phyloP scores from a whole-genome alignment of 2,888 invertebrate species.

The Epinotia ramella region DNA sequence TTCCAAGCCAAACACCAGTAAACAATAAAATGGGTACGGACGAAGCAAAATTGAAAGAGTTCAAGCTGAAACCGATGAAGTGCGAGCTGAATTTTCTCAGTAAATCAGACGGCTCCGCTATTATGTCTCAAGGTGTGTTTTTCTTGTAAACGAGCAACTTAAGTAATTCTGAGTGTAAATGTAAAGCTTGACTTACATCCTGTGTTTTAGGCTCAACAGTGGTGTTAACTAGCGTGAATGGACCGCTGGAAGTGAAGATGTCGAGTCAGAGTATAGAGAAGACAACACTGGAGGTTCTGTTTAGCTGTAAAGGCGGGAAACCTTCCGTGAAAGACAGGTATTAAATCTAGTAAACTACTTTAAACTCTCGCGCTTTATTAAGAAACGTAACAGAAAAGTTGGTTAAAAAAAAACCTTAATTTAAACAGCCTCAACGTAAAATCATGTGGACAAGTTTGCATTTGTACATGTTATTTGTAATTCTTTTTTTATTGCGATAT shows the following conservation, averaged over 20 bases:
- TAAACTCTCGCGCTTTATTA: too few relatives aligned
- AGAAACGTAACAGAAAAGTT: too few relatives aligned
- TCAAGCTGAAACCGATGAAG: conserved; percentile 81
- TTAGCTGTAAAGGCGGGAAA: conserved; percentile 90
- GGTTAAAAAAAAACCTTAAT: too few relatives aligned
- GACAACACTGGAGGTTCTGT: conserved; percentile 92
- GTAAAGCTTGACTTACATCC: conserved; percentile 11
- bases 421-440: too few relatives aligned
- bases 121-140: conserved; percentile 89
- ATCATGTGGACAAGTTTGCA: too few relatives aligned
- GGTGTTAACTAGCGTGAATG: conserved; percentile 91
- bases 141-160: conserved; percentile 17
- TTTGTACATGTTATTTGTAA: too few relatives aligned
- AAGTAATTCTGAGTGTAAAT: conserved; percentile 14
- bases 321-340: conserved; percentile 82
- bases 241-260: conserved; percentile 92
- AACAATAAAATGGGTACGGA: conserved; percentile 60
- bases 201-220: conserved; percentile 89
- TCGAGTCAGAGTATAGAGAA: conserved; percentile 91
- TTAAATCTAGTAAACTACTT: neutral
- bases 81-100: conserved; percentile 90
- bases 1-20: neutral
- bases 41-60: conserved; percentile 61
- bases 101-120: conserved; percentile 91
- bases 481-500: too few relatives aligned